These are phyloP conservation scores for Struthidea cinerea DNA, from an alignment of 2,113 vertebrate genomes.

Conservation along the genomic window DNA sequence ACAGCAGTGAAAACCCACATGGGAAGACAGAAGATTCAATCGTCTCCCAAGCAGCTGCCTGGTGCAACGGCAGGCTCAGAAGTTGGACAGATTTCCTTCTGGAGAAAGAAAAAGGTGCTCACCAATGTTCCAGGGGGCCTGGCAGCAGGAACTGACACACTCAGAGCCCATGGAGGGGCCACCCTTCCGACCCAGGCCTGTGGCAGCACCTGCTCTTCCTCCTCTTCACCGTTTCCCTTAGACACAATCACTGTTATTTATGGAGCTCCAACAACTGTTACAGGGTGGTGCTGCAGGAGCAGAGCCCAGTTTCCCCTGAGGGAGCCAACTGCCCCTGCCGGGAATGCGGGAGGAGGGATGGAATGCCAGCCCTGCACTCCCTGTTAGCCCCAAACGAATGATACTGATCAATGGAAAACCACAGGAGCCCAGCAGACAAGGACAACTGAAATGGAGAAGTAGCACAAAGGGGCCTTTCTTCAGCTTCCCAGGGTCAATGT, in stretches of 20 bases:
- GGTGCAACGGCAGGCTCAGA: neutral
- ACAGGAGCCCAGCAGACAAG: neutral
- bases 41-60: neutral
- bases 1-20: neutral
- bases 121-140: neutral
- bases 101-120: neutral
- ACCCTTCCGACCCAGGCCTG: neutral
- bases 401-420: neutral
- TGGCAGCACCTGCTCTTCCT: slow-evolving; percentile 27
- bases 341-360: neutral
- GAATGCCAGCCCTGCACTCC: neutral
- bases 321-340: neutral
- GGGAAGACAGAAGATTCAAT: neutral
- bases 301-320: neutral
- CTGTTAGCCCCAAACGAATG: neutral
- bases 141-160: slow-evolving; percentile 30
- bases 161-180: neutral
- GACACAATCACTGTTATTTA: neutral
- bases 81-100: neutral
- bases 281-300: neutral
- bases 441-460: neutral
- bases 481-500: neutral
- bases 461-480: neutral
- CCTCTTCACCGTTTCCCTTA: neutral
- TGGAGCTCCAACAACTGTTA: neutral